A percentile compares a stretch with the other conserved stretches of the same genome.
These are phyloP conservation scores for Magallana nippona DNA, from an alignment of 2,888 invertebrate genomes.

Conservation along the genomic window DNA sequence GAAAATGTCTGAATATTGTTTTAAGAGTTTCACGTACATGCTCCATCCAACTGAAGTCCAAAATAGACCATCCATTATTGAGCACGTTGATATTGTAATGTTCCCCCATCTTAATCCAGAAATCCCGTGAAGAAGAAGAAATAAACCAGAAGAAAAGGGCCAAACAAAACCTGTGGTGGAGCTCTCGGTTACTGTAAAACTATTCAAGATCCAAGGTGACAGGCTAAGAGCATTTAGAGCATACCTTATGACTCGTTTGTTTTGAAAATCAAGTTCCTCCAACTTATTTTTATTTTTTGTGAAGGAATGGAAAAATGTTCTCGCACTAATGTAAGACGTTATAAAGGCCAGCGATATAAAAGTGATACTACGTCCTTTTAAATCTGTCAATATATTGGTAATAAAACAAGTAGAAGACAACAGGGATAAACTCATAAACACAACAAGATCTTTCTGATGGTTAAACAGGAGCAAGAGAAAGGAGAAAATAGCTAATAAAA, in stretches of 20 bases:
- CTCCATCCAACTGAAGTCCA: slow-evolving; percentile 62
- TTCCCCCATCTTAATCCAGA: slow-evolving; percentile 59
- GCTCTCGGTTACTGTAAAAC: slow-evolving; percentile 53
- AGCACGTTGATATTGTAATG: slow-evolving; percentile 54
- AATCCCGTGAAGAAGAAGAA: slow-evolving; percentile 57
- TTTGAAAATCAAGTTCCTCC: slow-evolving; percentile 55
- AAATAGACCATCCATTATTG: slow-evolving; percentile 59
- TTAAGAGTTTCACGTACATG: slow-evolving; percentile 53
- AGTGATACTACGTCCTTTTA: slow-evolving; percentile 16
- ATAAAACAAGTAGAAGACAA: slow-evolving; percentile 42
- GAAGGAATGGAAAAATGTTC: slow-evolving; percentile 21
- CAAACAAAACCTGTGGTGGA: slow-evolving; percentile 58
- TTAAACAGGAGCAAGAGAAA: slow-evolving; percentile 27
- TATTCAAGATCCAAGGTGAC: slow-evolving; percentile 60
- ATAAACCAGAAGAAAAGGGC: slow-evolving; percentile 59
- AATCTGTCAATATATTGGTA: slow-evolving; percentile 9
- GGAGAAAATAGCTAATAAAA: slow-evolving; percentile 59
- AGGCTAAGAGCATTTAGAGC: slow-evolving; percentile 62
- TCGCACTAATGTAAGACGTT: slow-evolving; percentile 52
- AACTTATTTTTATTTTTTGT: not conserved
- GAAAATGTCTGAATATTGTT: not conserved
- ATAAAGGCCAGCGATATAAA: slow-evolving; percentile 59
- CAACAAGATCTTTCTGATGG: not conserved
- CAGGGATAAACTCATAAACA: slow-evolving; percentile 17
- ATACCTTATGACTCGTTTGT: slow-evolving; percentile 54